phyloP scores from a whole-genome alignment of 2,113 vertebrate species.

The Alces alces region DNA sequence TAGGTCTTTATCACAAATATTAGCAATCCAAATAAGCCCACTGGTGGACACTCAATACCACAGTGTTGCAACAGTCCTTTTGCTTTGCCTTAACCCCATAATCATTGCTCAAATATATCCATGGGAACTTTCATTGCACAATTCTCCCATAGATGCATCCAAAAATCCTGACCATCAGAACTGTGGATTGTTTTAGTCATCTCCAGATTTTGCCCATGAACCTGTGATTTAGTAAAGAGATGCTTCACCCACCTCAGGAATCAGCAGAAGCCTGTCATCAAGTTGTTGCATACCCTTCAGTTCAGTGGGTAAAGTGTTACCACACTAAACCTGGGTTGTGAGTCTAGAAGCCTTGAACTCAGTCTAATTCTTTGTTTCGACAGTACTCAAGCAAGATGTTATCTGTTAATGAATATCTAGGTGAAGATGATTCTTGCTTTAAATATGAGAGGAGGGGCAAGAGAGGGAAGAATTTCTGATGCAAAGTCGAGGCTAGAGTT shows the following conservation, averaged over 20 bases:
- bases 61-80: neutral
- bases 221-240: neutral
- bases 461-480: neutral
- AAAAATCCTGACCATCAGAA: slow-evolving; percentile 4
- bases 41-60: neutral
- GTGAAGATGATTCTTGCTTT: neutral
- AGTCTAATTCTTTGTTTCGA: slow-evolving; percentile 31
- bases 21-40: neutral
- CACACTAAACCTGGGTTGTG: neutral
- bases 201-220: neutral
- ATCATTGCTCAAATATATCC: neutral
- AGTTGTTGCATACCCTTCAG: neutral
- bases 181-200: neutral
- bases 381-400: neutral
- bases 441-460: neutral
- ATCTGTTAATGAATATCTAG: neutral
- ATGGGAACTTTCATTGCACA: neutral
- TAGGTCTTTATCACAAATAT: neutral
- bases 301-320: neutral
- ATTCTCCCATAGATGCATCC: neutral
- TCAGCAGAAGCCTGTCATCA: neutral
- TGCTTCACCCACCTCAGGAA: neutral
- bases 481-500: slow-evolving; percentile 9
- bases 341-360: neutral
- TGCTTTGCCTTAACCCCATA: neutral